These are phyloP conservation scores for Megalopta genalis DNA, from an alignment of 1,140 invertebrate species.

Conservation along the genomic window DNA sequence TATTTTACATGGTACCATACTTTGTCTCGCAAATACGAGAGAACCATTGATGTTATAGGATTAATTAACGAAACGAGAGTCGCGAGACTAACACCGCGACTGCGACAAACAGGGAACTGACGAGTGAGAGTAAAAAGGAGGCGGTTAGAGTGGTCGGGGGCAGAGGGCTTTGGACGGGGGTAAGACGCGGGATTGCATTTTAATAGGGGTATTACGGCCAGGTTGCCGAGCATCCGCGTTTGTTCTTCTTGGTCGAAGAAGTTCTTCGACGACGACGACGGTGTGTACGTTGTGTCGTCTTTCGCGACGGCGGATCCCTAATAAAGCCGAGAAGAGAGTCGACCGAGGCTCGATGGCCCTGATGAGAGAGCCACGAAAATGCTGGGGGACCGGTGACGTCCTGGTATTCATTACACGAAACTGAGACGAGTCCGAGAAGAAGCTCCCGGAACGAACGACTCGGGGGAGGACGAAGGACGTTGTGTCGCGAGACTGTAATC, in stretches of 20 bases:
- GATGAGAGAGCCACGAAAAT: slow-evolving; percentile 47
- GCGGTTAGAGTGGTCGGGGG: neutral
- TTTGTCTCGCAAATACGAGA: too few species aligned
- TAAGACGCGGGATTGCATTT: slow-evolving; percentile 68
- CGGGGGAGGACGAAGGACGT: neutral
- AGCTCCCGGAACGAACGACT: too few species aligned
- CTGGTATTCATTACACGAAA: slow-evolving; percentile 42
- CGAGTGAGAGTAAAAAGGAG: too few species aligned
- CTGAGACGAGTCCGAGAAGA: slow-evolving; percentile 19
- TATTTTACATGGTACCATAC: too few species aligned
- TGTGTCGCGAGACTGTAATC: neutral
- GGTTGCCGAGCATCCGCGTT: slow-evolving; percentile 32
- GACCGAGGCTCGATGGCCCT: neutral
- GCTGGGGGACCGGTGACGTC: slow-evolving; percentile 41
- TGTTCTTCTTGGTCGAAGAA: neutral
- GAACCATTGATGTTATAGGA: too few species aligned
- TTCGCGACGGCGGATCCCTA: slow-evolving; percentile 41
- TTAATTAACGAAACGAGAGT: too few species aligned
- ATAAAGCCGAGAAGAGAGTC: slow-evolving; percentile 38
- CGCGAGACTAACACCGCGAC: neutral
- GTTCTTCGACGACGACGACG: neutral
- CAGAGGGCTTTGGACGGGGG: neutral
- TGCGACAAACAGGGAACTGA: too few species aligned
- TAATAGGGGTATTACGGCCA: slow-evolving; percentile 68
- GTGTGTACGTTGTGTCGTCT: neutral